These are phyloP conservation scores for Ganaspis brasiliensis DNA, from an alignment of 2,888 invertebrate genomes.

Conservation along the genomic window DNA sequence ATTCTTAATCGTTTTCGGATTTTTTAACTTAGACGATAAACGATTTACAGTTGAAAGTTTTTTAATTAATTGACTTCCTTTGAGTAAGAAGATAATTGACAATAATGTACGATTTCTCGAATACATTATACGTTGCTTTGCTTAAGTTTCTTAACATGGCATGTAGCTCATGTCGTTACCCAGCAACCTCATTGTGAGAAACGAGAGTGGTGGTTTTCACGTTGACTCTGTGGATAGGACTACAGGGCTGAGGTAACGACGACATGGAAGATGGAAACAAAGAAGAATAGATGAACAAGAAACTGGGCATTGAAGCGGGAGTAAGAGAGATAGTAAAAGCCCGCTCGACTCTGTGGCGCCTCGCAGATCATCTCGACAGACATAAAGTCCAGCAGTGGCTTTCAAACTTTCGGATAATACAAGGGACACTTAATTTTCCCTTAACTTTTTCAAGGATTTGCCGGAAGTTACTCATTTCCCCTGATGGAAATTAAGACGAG, in stretches of 20 bases:
- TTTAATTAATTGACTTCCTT: too few relatives aligned
- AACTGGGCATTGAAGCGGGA: constrained; percentile 3
- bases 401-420: constrained; percentile 41
- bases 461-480: background rate
- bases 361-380: constrained; percentile 53
- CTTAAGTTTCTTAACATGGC: background rate
- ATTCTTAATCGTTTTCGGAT: too few relatives aligned
- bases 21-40: too few relatives aligned
- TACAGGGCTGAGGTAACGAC: constrained; percentile 49
- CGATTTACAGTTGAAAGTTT: too few relatives aligned
- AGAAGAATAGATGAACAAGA: constrained; percentile 36
- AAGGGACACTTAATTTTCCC: constrained; percentile 39
- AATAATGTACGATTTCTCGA: background rate
- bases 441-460: constrained; percentile 19
- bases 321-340: constrained; percentile 16
- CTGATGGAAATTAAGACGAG: constrained; percentile 3
- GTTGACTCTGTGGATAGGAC: constrained; percentile 30
- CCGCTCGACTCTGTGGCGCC: constrained; percentile 58
- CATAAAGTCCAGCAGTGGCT: constrained; percentile 51
- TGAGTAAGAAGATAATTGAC: background rate
- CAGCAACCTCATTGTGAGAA: constrained; percentile 35
- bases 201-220: constrained; percentile 31
- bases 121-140: background rate
- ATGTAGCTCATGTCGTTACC: constrained; percentile 30
- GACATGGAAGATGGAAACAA: constrained; percentile 49